A percentile compares a stretch with the other conserved stretches of the same genome.
phyloP scores from a whole-genome alignment of 2,113 vertebrate species.

The Colinus virginianus region DNA sequence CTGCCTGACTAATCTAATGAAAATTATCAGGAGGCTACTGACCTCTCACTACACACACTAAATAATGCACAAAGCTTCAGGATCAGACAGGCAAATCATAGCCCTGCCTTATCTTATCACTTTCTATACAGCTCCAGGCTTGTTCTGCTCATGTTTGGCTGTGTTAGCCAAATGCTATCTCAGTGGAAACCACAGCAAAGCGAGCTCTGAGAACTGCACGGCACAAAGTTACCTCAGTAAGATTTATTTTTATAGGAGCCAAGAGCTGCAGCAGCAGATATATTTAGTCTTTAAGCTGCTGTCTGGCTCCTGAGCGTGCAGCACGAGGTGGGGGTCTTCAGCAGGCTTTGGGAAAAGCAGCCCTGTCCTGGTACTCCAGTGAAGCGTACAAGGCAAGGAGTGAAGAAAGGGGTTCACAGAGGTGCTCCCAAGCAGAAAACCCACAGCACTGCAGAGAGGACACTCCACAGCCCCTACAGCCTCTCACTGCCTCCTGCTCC shows the following conservation, averaged over 20 bases:
- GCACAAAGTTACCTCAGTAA: conserved; percentile 1
- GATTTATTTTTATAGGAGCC: conserved; percentile 38
- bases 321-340: neutral
- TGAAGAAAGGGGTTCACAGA: neutral
- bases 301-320: neutral
- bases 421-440: accelerated
- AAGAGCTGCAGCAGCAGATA: conserved; percentile 22
- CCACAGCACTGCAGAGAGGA: neutral
- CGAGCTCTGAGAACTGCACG: neutral
- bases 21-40: conserved; percentile 69
- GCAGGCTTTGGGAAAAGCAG: neutral
- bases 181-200: conserved; percentile 25
- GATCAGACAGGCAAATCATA: conserved; percentile 69
- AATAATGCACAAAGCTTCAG: conserved; percentile 67
- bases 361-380: neutral
- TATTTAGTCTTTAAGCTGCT: conserved; percentile 14
- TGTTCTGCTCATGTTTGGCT: conserved; percentile 25
- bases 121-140: conserved; percentile 53
- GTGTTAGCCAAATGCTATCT: conserved; percentile 49
- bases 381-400: neutral
- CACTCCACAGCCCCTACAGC: neutral
- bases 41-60: conserved; percentile 60
- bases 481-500: neutral
- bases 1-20: conserved; percentile 69
- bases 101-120: conserved; percentile 65